Evolutionary conservation across 2,888 invertebrate species (phyloP).

Genomic region (Tipula helvola): DNA sequence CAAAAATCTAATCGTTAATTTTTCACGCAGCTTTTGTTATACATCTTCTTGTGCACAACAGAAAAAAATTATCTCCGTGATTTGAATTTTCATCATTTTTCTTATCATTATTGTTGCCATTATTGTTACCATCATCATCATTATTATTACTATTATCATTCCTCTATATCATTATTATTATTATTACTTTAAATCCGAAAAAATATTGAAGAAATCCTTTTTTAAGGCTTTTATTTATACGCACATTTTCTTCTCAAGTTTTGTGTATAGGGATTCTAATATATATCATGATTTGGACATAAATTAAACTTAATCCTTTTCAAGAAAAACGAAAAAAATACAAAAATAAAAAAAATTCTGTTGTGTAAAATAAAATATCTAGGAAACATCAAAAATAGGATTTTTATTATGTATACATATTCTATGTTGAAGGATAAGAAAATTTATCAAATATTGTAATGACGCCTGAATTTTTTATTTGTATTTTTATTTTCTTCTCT

Average conservation of each 20-base stretch:
- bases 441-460: not conserved
- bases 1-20: conserved; percentile 1
- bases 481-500: not conserved
- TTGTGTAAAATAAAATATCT: not conserved
- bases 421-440: not conserved
- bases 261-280: not conserved
- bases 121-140: not conserved
- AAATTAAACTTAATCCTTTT: conserved; percentile 4
- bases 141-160: conserved; percentile 4
- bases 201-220: not conserved
- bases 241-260: not conserved
- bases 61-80: not conserved
- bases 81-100: not conserved
- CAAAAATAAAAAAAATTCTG: not conserved
- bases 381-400: not conserved
- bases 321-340: not conserved
- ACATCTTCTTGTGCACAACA: not conserved
- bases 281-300: conserved; percentile 4
- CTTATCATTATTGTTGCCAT: not conserved
- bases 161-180: not conserved
- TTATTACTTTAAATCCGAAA: not conserved
- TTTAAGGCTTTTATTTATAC: not conserved
- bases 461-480: not conserved
- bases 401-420: not conserved
- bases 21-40: conserved; percentile 4